Base-by-base conservation (phyloP, 1,140 invertebrate genomes). In the Amyelois transitella region DNA sequence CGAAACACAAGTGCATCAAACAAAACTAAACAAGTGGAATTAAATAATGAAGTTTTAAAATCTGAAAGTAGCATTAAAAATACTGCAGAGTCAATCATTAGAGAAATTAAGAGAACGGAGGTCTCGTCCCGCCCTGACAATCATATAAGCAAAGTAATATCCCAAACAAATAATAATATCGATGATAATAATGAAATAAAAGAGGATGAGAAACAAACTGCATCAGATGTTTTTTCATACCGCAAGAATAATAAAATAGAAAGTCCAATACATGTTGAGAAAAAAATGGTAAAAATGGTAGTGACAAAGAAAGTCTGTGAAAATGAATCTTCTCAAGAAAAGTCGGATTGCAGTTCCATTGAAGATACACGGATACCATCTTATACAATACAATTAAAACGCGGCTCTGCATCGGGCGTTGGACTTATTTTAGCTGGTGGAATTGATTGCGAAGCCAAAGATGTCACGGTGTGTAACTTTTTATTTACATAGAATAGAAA, bases 401-500 rank as follows among this genome's bases (percentile, higher is more conserved):
- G 77, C 54, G 83, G 80, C n/a, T 89, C 91, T 6, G 92, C 92
- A 20, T 92, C 94, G 6, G 95, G 94, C 71, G 92, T 97, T 38
- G 96, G 96, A 12, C 94, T 97, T 44, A 96, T 94, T 5, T 82
- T 97, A 48, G 95, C 95, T 43, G 96, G 96, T 43, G 96, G 96
- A 4, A 92, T 93, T 4, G 96, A 97, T 75, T 96, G 96, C 80
- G 96, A 97, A 88, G 92, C 93, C 60, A 97, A 97, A 86, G 95
- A 97, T 86, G 96, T 97, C 48, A 97, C 95, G 58, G 95, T 96
- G 84, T 89, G 91, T 81, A 65, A 32, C 28, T 5, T 53, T 43
- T 54, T 47, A 20, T 38, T 8, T 38, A 38, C 25, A 28, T 28
- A 28, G 25, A 12, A 28, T 6, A 28, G 25, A 28, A 28, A 28